Conservation (phyloP, 2,797 vertebrate genomes). For the Gymnothorax javanicus region DNA sequence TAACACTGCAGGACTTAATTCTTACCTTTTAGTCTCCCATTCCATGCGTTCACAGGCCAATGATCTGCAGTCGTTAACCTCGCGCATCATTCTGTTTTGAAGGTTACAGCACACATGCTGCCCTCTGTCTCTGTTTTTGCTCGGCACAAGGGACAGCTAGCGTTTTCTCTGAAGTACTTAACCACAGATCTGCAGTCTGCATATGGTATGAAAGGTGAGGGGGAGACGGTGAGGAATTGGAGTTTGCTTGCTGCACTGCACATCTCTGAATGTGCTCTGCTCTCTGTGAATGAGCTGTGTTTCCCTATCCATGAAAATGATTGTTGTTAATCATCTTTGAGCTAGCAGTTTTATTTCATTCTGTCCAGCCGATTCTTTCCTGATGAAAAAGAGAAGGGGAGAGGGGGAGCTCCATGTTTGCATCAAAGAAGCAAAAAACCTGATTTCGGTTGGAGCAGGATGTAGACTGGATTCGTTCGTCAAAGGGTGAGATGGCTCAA, state of each 20-base stretch:
- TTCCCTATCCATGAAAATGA: not conserved
- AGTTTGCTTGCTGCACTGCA: not conserved
- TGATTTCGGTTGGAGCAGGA: slow-evolving; percentile 84
- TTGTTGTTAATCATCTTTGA: too few species aligned
- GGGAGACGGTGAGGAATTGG: not conserved
- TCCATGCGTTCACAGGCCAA: not conserved
- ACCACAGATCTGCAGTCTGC: slow-evolving; percentile 62
- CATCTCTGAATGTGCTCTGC: not conserved
- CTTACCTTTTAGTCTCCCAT: not conserved
- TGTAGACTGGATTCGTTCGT: slow-evolving; percentile 91
- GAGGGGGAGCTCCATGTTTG: slow-evolving; percentile 90
- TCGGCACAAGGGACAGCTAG: slow-evolving; percentile 87
- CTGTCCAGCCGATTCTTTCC: slow-evolving; percentile 11
- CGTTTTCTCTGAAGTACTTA: slow-evolving; percentile 91
- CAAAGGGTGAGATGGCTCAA: slow-evolving; percentile 79
- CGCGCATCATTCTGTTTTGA: not conserved
- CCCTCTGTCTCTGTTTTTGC: slow-evolving; percentile 62
- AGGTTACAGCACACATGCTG: slow-evolving; percentile 50
- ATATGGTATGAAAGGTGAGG: slow-evolving; percentile 74
- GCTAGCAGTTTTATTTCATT: not conserved
- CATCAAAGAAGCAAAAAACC: slow-evolving; percentile 94
- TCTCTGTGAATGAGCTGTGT: too few species aligned
- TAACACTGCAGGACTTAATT: slow-evolving; percentile 48
- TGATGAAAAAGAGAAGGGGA: slow-evolving; percentile 65
- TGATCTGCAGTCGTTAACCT: not conserved